These are phyloP conservation scores for Zonitis immaculata DNA, from an alignment of 2,888 invertebrate genomes.

Conservation along the genomic window DNA sequence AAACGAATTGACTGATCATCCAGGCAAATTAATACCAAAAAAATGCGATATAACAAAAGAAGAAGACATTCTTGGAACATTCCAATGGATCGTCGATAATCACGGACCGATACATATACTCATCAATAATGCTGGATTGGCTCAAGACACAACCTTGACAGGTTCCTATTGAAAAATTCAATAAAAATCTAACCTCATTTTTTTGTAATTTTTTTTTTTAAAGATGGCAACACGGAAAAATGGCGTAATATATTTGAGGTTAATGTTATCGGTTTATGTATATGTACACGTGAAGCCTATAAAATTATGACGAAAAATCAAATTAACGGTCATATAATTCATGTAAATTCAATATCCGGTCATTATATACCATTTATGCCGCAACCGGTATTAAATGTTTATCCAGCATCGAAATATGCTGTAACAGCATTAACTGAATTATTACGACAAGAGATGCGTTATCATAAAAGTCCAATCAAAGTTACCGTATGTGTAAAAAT, in stretches of 20 bases:
- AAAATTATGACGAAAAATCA: conserved; percentile 27
- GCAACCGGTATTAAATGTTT: conserved; percentile 26
- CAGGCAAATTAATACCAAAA: conserved; percentile 26
- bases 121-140: conserved; percentile 33
- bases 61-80: conserved; percentile 28
- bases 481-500: conserved; percentile 31
- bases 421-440: conserved; percentile 32
- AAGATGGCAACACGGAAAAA: conserved; percentile 28
- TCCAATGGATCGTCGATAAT: conserved; percentile 29
- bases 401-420: conserved; percentile 31
- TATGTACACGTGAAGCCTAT: conserved; percentile 30
- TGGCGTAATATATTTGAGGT: conserved; percentile 30
- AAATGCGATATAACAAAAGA: conserved; percentile 31
- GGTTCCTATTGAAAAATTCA: conserved; percentile 8
- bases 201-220: not conserved
- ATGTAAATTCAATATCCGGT: conserved; percentile 29
- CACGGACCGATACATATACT: conserved; percentile 31
- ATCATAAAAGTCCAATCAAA: conserved; percentile 24
- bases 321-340: conserved; percentile 30
- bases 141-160: conserved; percentile 20
- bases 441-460: conserved; percentile 27
- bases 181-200: not conserved
- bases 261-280: conserved; percentile 31
- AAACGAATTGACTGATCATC: conserved; percentile 17
- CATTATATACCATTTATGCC: conserved; percentile 24